Conservation (phyloP, 1,140 invertebrate species). For the Sinonovacula constricta region DNA sequence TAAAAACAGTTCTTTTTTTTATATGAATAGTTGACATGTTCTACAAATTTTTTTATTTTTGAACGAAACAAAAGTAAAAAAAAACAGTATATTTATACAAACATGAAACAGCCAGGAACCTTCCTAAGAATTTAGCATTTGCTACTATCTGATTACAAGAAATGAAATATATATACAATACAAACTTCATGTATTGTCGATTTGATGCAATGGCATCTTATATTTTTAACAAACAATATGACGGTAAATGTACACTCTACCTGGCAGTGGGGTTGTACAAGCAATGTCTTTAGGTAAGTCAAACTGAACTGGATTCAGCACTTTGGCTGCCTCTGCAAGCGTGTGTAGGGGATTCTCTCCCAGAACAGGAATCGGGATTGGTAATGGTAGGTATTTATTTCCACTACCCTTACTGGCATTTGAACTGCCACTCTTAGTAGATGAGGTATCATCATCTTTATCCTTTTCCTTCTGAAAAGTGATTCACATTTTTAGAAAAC, state of each 20-base stretch:
- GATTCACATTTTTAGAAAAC: too few relatives aligned
- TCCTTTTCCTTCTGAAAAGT: slow-evolving; percentile 5
- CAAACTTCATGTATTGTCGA: too few relatives aligned
- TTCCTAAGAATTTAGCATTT: too few relatives aligned
- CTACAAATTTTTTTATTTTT: too few relatives aligned
- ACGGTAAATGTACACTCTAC: slow-evolving; percentile 81
- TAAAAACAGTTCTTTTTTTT: too few relatives aligned
- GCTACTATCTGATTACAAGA: too few relatives aligned
- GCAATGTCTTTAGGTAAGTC: slow-evolving; percentile 89
- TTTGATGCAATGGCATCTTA: too few relatives aligned
- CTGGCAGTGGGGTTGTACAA: slow-evolving; percentile 89
- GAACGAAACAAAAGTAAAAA: too few relatives aligned
- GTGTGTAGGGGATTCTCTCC: slow-evolving; percentile 82
- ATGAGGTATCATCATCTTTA: slow-evolving; percentile 63
- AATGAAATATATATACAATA: too few relatives aligned
- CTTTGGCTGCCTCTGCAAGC: slow-evolving; percentile 87
- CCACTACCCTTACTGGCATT: slow-evolving; percentile 33
- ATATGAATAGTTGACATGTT: too few relatives aligned
- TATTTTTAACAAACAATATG: neutral
- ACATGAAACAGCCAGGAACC: too few relatives aligned
- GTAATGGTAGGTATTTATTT: slow-evolving; percentile 30
- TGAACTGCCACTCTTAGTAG: slow-evolving; percentile 59
- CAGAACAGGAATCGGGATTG: slow-evolving; percentile 50
- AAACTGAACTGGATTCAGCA: slow-evolving; percentile 93
- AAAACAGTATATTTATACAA: too few relatives aligned